Evolutionary conservation across 2,888 invertebrate genomes (phyloP), one percentile per base, ranked within the genome.

Genomic region (Drosophila anomelani): DNA sequence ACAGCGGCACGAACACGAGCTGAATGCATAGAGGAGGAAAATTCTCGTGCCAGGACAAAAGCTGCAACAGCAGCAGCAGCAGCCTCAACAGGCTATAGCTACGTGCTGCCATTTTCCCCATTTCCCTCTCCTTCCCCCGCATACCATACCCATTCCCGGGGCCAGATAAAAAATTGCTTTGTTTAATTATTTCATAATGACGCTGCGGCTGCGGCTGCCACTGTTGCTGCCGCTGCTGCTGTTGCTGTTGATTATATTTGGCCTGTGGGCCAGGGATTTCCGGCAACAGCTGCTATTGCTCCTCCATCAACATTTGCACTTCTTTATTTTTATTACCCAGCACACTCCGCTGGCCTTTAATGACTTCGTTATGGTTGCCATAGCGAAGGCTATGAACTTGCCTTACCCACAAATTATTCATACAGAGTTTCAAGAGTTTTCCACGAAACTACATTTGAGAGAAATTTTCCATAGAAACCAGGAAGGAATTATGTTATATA

Each of bases 141-240:
- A 20, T 13, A 20, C 23, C 23, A 44, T 23, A 58, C 59, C 51
- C 34, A 41, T 68, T 64, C 49, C 46, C 54, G 54, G 51, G 20
- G 15, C 29, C 51, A 76, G 75, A 76, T 78, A 88, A 88, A 85
- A 86, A 84, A 84, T 76, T 81, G 77, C 89, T 84, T 84, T 84
- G 89, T 84, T 86, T 78, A 87, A 89, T 89, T 84, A 84, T 89
- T 89, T 84, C 89, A 84, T 89, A 89, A 84, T 84, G 84, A 87
- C 87, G 81, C 87, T 86, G 89, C 86, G 81, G 84, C 70, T 73
- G 81, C 59, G 60, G 41, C 53, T 75, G 55, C 54, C 44, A 57
- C 56, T 57, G 53, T 39, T 68, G 32, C 51, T 47, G 26, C 44
- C 12, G 38, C 39, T 54, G 59, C 41, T 39, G 53, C 36, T 62